Percentiles rank a stretch among this genome's conserved stretches.
phyloP scores from a whole-genome alignment of 37 sponge, comb jelly and placozoan species.

The Mnemiopsis leidyi region DNA sequence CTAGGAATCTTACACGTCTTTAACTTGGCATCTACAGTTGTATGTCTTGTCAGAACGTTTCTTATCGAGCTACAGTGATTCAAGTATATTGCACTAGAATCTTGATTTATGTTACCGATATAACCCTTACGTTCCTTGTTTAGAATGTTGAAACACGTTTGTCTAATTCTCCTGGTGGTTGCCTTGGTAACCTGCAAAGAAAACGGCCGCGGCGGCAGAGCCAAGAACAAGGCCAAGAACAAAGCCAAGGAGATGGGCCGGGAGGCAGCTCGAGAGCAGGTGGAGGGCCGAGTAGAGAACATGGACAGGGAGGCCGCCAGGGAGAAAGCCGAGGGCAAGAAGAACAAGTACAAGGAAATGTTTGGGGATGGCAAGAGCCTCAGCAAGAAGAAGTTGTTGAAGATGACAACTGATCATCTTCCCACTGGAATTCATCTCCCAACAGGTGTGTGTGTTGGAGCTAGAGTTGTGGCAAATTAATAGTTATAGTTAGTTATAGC shows the following conservation, averaged over 20 bases:
- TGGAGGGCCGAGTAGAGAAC: neutral
- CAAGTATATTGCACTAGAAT: too few species aligned
- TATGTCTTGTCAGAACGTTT: too few species aligned
- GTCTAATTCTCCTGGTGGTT: neutral
- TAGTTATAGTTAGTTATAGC: neutral
- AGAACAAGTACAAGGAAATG: neutral
- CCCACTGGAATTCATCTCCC: neutral
- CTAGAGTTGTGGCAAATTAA: neutral
- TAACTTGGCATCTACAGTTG: too few species aligned
- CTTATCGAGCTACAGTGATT: too few species aligned
- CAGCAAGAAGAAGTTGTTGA: neutral
- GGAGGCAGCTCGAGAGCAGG: neutral
- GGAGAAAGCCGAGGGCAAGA: neutral
- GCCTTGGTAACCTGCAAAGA: neutral
- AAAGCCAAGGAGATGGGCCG: neutral
- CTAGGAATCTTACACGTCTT: too few species aligned
- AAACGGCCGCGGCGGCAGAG: neutral
- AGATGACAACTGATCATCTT: too few species aligned
- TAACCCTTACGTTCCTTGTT: too few species aligned
- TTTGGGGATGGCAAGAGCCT: neutral
- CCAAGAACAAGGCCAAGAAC: neutral
- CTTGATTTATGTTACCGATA: too few species aligned
- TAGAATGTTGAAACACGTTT: neutral
- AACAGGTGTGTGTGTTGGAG: neutral
- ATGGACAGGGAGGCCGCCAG: neutral